Evolutionary conservation across 2,888 invertebrate species (phyloP).

Genomic region (Drosophila dives): DNA sequence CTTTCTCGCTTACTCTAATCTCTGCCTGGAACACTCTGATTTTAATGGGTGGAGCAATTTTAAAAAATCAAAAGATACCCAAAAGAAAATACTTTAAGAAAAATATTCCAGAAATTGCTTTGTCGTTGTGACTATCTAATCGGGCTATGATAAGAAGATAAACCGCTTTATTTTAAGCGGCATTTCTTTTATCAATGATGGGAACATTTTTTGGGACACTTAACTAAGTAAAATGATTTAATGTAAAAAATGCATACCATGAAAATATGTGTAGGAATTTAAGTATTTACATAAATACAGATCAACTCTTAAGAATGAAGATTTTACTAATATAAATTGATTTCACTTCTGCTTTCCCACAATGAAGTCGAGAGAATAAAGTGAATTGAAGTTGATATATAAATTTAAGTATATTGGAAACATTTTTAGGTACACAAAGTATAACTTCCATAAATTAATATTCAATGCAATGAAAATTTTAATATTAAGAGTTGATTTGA

Average conservation of each 20-base stretch:
- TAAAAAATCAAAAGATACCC: neutral
- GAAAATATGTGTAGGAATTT: neutral
- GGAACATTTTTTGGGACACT: neutral
- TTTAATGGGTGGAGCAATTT: slow-evolving; percentile 29
- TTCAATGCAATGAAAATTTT: neutral
- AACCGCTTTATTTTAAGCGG: neutral
- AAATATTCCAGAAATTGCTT: neutral
- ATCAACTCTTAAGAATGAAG: neutral
- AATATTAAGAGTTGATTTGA: neutral
- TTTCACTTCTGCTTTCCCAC: neutral
- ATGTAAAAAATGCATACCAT: neutral
- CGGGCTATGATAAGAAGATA: neutral
- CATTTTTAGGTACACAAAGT: too few species aligned
- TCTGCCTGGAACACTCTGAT: slow-evolving; percentile 1
- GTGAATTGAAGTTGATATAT: neutral
- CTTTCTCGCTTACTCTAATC: slow-evolving; percentile 1
- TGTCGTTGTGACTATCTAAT: neutral
- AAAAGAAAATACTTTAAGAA: neutral
- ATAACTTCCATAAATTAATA: neutral
- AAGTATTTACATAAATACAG: neutral
- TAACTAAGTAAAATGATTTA: neutral
- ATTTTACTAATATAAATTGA: neutral
- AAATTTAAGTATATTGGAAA: neutral
- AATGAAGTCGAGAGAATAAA: neutral
- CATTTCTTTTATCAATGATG: neutral